Evolutionary conservation across 2,113 vertebrate species (phyloP), one percentile per base, ranked within the genome.

Genomic region (Myotis yumanensis): DNA sequence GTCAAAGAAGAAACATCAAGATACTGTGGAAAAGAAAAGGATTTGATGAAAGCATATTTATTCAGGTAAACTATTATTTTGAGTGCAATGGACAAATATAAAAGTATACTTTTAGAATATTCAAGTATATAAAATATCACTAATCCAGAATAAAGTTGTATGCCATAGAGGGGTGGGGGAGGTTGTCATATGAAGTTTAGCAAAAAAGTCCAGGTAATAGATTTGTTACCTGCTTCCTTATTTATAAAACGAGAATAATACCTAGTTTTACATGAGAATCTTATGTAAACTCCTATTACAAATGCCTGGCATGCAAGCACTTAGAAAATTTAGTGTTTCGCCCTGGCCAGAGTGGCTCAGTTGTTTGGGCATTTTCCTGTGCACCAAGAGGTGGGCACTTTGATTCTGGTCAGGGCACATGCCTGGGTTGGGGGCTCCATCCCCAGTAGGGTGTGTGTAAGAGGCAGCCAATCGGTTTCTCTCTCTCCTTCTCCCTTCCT

Each of bases 21-120:
- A 32, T 99, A 99, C 59, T 99, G 99, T 97, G 97, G 97, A 12
- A 98, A 98, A 59, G 98, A 99, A 77, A 97, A 98, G 23, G 73
- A 97, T 0, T 94, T 98, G 23, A 98, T 98, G 93, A 99, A 98
- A 94, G 99, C 98, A 0, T 99, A 99, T 97, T 98, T 99, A 82
- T 99, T 99, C 98, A 99, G 99, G 99, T 99, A 97, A 94, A 81
- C 37, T 92, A 32, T 81, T 86, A 64, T 91, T 93, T 79, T 79
- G 51, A 76, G 35, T 87, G n/a, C 48, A 83, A 80, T 79, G 5
- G 62, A n/a, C 40, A 83, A 79, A 81, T 72, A 75, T 37, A 86
- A 94, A 91, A 14, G 10, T 85, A 11, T 73, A 46, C 11, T 52
- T 79, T 14, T 69, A 86, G 25, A 92, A 81, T 93, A 40, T 37